Base-by-base conservation (phyloP, 2,888 invertebrate species). In the Pegoplata infirma region DNA sequence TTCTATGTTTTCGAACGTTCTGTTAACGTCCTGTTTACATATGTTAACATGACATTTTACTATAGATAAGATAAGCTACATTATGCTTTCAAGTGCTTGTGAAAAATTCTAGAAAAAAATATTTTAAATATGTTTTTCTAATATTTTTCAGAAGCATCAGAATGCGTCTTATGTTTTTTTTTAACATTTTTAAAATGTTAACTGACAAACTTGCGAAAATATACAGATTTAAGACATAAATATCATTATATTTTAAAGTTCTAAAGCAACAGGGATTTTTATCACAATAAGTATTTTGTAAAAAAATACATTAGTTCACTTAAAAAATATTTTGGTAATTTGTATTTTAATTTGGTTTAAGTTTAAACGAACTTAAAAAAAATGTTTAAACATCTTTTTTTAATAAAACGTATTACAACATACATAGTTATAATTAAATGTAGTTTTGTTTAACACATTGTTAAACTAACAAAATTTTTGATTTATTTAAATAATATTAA, bases 171-270 rank as follows among this genome's bases (percentile, higher is more conserved):
- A n/a, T n/a, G n/a, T n/a, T n/a, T n/a, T n/a, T n/a, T n/a, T n/a
- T n/a, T n/a, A n/a, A n/a, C n/a, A n/a, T n/a, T n/a, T n/a, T n/a
- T n/a, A n/a, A n/a, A n/a, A n/a, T n/a, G n/a, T n/a, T n/a, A n/a
- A n/a, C n/a, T n/a, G n/a, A n/a, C n/a, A n/a, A n/a, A n/a, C n/a
- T n/a, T n/a, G n/a, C n/a, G n/a, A n/a, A n/a, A n/a, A n/a, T n/a
- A n/a, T n/a, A n/a, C n/a, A n/a, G n/a, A n/a, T n/a, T n/a, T n/a
- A n/a, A n/a, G n/a, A n/a, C n/a, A n/a, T n/a, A n/a, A n/a, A n/a
- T n/a, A n/a, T n/a, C 63, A 75, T 68, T 68, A 69, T 63, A 76
- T 25, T 63, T 63, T 69, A 21, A 55, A 12, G 19, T 64, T 63
- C 16, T 66, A 21, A 40, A 40, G 2, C 5, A n/a, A n/a, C 10